These are phyloP conservation scores for Percopsis transmontana DNA, from an alignment of 2,113 vertebrate genomes.

Conservation along the genomic window DNA sequence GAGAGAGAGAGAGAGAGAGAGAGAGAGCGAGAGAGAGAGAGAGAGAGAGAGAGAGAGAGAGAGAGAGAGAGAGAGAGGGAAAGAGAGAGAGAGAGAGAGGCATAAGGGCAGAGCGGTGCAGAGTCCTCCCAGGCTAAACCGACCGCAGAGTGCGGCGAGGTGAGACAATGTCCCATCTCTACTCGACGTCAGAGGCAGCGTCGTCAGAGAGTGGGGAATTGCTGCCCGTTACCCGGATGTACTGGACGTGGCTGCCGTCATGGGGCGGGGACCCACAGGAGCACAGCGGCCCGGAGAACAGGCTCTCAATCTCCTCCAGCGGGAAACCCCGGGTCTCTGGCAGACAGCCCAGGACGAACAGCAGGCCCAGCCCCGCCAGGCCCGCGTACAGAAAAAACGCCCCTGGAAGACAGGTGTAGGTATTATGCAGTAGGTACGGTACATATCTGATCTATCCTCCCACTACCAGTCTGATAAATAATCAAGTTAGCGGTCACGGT, in stretches of 20 bases:
- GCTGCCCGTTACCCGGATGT: conserved; percentile 93
- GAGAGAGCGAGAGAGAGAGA: too few species aligned
- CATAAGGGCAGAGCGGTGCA: neutral
- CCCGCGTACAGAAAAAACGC: conserved; percentile 93
- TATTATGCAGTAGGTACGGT: too few species aligned
- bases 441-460: too few species aligned
- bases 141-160: too few species aligned
- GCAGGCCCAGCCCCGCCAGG: conserved; percentile 85
- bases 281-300: conserved; percentile 88
- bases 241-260: conserved; percentile 81
- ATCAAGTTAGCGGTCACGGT: too few species aligned
- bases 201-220: conserved; percentile 89
- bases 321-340: conserved; percentile 94
- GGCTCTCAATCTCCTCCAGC: conserved; percentile 92
- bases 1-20: too few species aligned
- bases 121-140: conserved; percentile 7
- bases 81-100: neutral
- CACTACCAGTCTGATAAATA: too few species aligned
- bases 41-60: too few species aligned
- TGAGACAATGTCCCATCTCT: too few species aligned
- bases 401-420: conserved; percentile 79
- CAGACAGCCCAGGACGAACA: conserved; percentile 90
- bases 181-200: conserved; percentile 87
- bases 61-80: too few species aligned
- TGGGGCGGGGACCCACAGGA: conserved; percentile 83